Percentiles rank a stretch among this genome's conserved stretches.
phyloP scores from a whole-genome alignment of 2,888 invertebrate species.

The Dastarcus helophoroides region DNA sequence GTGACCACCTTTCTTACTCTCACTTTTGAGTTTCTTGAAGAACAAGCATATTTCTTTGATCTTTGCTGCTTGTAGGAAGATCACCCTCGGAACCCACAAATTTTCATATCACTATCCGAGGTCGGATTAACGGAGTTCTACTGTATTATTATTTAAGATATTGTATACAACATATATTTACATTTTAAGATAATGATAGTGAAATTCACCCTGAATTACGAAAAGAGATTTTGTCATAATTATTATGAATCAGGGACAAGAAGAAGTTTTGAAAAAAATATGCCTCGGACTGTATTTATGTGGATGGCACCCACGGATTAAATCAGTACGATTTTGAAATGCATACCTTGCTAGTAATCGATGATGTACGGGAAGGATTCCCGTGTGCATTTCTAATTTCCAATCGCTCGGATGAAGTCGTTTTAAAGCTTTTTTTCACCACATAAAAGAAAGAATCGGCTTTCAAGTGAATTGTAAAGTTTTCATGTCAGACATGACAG shows the following conservation, averaged over 20 bases:
- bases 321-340: constrained; percentile 17
- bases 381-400: constrained; percentile 16
- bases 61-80: background rate
- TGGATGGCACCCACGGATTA: constrained; percentile 16
- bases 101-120: no score
- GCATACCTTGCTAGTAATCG: constrained; percentile 14
- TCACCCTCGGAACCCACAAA: no score
- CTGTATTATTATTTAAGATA: no score
- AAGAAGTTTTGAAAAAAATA: constrained; percentile 15
- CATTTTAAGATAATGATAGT: constrained; percentile 5
- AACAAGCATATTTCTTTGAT: no score
- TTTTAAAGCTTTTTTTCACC: constrained; percentile 7
- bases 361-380: constrained; percentile 17
- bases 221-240: constrained; percentile 20
- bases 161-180: no score
- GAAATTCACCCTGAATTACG: constrained; percentile 14
- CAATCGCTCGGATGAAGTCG: constrained; percentile 9
- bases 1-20: no score
- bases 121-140: no score
- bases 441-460: constrained; percentile 6
- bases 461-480: constrained; percentile 8
- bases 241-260: constrained; percentile 17
- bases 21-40: no score
- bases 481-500: constrained; percentile 15
- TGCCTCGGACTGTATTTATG: constrained; percentile 15